Base-by-base conservation (phyloP, 2,797 vertebrate genomes). In the Sebastes matsubarae region DNA sequence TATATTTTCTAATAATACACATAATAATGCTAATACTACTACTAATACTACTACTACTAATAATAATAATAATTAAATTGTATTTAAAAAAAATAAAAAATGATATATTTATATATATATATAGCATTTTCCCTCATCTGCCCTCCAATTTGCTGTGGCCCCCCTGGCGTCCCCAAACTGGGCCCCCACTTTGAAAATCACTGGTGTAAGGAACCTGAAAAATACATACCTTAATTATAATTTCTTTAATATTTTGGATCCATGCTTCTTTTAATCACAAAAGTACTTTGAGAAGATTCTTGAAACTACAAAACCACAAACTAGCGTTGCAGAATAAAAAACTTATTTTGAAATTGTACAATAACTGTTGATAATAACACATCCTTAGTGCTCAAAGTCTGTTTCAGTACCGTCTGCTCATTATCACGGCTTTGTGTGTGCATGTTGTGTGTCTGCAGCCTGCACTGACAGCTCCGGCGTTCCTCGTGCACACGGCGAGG, bases 381-480 rank as follows among this genome's bases (percentile, higher is more conserved):
- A 46, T 46, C 38, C 9, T 67, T 9, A 50, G 8, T 63, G 14
- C 38, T 25, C 9, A 4, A 50, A 46, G 9, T 42, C 16, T 24
- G 36, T 12, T 6, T n/a, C 8, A 29, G 5, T 32, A 10, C n/a
- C 24, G 1, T 68, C 11, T 16, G n/a, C 20, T 70, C 8, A 22
- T 36, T 13, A 18, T 57, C 27, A 38, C 29, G 24, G 12, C 4
- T 67, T 6, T 36, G 2, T 59, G n/a, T 68, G 8, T 75, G 9
- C 50, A n/a, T n/a, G 24, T 72, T 75, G 24, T 52, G 11, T 84
- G 34, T 72, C 0, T 38, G 4, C 89, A 99, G 97, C 98, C 72
- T 99, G 98, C 84, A 99, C 98, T 0, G 98, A 99, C 88, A 97
- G 96, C 89, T 89, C 92, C 0, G 98, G 97, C 16, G 27, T 87